A percentile compares a stretch with the other conserved stretches of the same genome.
phyloP scores from a whole-genome alignment of 92 coral and sea anemone genomes.

The Diadumene lineata region DNA sequence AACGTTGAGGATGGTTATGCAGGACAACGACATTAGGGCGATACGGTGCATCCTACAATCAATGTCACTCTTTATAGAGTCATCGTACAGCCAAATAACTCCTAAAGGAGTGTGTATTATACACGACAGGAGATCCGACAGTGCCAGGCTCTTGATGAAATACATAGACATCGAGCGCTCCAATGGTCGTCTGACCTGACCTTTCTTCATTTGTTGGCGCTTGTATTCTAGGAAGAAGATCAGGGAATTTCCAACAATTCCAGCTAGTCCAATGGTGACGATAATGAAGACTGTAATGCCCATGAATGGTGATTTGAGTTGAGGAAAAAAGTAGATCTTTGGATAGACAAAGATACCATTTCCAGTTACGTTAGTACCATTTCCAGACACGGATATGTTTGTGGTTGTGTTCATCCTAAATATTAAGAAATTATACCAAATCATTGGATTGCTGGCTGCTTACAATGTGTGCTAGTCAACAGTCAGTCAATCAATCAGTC shows the following conservation, averaged over 20 bases:
- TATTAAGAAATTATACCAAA: background rate
- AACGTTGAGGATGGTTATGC: slow-evolving; percentile 25
- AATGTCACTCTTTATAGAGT: slow-evolving; percentile 2
- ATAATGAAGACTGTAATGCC: background rate
- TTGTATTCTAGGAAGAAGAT: slow-evolving; percentile 17
- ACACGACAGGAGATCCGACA: slow-evolving; percentile 15
- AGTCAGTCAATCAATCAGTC: no score
- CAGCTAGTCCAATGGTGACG: slow-evolving; percentile 6
- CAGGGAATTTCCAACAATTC: slow-evolving; percentile 14
- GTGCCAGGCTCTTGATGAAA: slow-evolving; percentile 19
- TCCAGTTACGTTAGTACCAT: no score
- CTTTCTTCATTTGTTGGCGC: background rate
- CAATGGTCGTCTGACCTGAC: background rate
- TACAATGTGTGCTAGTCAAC: background rate
- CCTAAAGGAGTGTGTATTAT: slow-evolving; percentile 19
- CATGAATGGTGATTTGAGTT: background rate
- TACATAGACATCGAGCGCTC: slow-evolving; percentile 22
- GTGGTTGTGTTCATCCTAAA: background rate
- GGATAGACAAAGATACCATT: background rate
- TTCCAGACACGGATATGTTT: no score
- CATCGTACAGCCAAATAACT: slow-evolving; percentile 1
- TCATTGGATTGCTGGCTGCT: background rate
- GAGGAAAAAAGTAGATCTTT: slow-evolving; percentile 1
- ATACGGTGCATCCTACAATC: slow-evolving; percentile 20
- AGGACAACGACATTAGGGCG: slow-evolving; percentile 12